Base-by-base conservation (phyloP, 2,797 vertebrate species). In the Hyperoplus immaculatus region DNA sequence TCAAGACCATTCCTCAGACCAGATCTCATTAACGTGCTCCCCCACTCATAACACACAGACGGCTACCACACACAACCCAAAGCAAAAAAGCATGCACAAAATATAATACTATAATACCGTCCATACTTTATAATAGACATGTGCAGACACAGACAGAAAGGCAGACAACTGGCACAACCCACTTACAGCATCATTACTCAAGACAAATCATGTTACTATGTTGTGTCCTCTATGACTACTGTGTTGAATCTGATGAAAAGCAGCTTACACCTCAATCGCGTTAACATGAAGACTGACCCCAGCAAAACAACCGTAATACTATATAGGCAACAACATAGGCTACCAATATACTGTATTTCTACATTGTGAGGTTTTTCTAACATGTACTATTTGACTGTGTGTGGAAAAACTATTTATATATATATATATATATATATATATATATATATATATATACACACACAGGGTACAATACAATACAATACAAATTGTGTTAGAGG, bases 21-120 rank as follows among this genome's bases (percentile, higher is more conserved):
- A 58, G 61, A 84, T 84, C 77, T 75, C 59, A 82, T 81, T 79
- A 74, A 49, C 6, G 53, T 65, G 58, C 62, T 50, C 58, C 57
- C 38, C 57, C 3, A 70, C 67, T 68, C 16, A 29, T 58, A 54
- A 63, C 51, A 38, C 41, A 60, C 46, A 75, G 15, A 36, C 42
- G 43, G 21, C 14, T 18, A 54, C 2, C 16, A 58, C 61, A 21
- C 54, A 77, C 13, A 61, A 13, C 43, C 21, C 42, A 55, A 77
- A 58, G 15, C 38, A 53, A 41, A 53, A 41, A 64, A 55, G 8
- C 55, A 46, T 14, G 16, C 41, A 38, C 4, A 45, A 18, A 62
- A n/a, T 50, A 2, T n/a, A 15, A 3, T 47, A 18, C 49, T 38
- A 15, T 0, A 45, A 1, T n/a, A 18, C 39, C 16, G 29, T 61